Base-by-base conservation (phyloP, 1,140 invertebrate species). In the Danaus melanippus region DNA sequence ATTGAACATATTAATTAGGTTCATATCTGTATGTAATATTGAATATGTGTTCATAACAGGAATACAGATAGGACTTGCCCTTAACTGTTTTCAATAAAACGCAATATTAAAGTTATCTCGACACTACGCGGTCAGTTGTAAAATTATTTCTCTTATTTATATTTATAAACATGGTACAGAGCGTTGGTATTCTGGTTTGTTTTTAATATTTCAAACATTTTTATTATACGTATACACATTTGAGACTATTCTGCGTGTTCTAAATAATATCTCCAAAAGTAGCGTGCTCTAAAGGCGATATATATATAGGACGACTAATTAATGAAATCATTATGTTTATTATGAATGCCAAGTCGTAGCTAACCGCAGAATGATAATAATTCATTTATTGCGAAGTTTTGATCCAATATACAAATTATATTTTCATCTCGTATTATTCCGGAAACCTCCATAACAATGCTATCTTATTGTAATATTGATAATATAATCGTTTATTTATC, bases 101-200 rank as follows among this genome's bases (percentile, higher is more conserved):
- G 58, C 44, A 60, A 43, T 60, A 55, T 53, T 63, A 67, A 46
- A 55, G 52, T 58, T 47, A 52, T 49, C 62, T 53, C 17, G 21
- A 32, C 21, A 42, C 12, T 51, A 59, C 59, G 59, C 58, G 46
- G 51, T 53, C 49, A 50, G 56, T 68, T 63, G 56, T 67, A 61
- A 67, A 70, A 60, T 64, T 61, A 70, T 70, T 62, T 64, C 42
- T 40, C 40, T 41, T 51, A 46, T 58, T 50, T 45, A 58, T 58
- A 51, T 58, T 46, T 42, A 55, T 48, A 60, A 54, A 48, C 21
- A 32, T 32, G 21, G 21, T 8, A 4, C 21, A 32, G 21, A 3
- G 6, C 7, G 3, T 15, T 3, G 7, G 2, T 32, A 32, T 32
- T 7, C 21, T 32, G 6, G 21, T 32, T 32, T 32, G 6, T 32